Base-by-base conservation (phyloP, 2,888 invertebrate genomes). In the Dilophus febrilis region DNA sequence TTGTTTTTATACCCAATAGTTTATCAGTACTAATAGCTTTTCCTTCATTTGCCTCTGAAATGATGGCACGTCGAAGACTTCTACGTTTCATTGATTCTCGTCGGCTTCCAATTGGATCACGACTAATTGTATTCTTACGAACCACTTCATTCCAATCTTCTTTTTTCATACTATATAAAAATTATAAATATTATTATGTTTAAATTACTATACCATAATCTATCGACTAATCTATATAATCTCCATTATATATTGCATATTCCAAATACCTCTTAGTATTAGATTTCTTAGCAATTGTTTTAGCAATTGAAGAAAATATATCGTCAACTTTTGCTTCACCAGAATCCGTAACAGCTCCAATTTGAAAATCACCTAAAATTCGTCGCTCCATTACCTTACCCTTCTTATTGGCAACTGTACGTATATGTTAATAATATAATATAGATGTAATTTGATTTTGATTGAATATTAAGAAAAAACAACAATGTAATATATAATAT, bases 61-160 rank as follows among this genome's bases (percentile, higher is more conserved):
- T 66, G 43, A 84, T 78, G 42, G 74, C 72, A 3, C 73, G 69
- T 8, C 83, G 64, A 40, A 85, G 65, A 38, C 83, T 84, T 48
- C 84, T 79, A 13, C 82, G 66, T 3, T 67, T 67, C 40, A 74
- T 61, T 0, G 77, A 76, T 46, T 82, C 81, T 14, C 71, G 71
- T 1, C 76, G 74, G 18, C 75, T 74, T 0, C 87, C 88, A 48
- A 88, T 88, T 0, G 85, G 88, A 61, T 88, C 78, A 0, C 67
- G 64, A 0, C 65, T 66, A 5, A 71, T 51, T 0, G 82, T 83
- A 49, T 74, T 82, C 46, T 74, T 73, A 5, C 82, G 67, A 0
- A 84, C 86, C 48, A 83, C 60, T 1, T 80, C 80, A 56, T 88
- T 88, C 88, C 88, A 88, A 52, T 88, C 84, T 42, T 76, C 77